Conservation (phyloP, 53 echinoderm and acorn worm species). For the Echinarachnius parma region DNA sequence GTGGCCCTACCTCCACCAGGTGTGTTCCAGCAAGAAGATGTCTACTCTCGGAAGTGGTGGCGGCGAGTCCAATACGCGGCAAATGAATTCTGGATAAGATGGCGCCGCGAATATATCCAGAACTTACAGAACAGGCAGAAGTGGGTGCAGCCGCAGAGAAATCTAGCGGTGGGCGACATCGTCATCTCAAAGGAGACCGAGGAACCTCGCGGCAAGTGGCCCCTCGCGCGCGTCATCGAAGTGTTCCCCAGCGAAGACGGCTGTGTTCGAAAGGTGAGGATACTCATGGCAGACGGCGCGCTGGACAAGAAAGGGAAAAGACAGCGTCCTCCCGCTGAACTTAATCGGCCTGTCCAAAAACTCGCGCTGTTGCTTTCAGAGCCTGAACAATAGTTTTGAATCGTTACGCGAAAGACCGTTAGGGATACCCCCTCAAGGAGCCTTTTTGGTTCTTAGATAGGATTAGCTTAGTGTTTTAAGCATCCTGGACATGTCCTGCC, state of each 20-base stretch:
- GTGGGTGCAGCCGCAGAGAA: slow-evolving; percentile 18
- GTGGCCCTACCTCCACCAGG: slow-evolving; percentile 45
- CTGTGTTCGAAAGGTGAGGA: slow-evolving; percentile 25
- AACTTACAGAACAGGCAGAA: slow-evolving; percentile 45
- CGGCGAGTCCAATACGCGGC: slow-evolving; percentile 44
- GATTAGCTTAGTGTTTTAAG: too few species aligned
- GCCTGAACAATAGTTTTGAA: not conserved
- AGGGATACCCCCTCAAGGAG: not conserved
- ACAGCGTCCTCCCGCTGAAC: slow-evolving; percentile 4
- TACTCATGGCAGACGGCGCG: slow-evolving; percentile 11
- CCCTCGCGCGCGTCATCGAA: slow-evolving; percentile 21
- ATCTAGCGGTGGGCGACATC: slow-evolving; percentile 39
- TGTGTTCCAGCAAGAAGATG: slow-evolving; percentile 33
- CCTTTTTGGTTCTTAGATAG: not conserved
- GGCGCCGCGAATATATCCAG: slow-evolving; percentile 49
- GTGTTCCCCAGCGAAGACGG: slow-evolving; percentile 28
- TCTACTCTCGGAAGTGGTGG: slow-evolving; percentile 50
- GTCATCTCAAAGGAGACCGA: slow-evolving; percentile 48
- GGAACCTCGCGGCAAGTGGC: slow-evolving; percentile 21
- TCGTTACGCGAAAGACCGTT: not conserved
- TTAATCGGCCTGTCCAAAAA: slow-evolving; percentile 43
- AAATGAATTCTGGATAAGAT: slow-evolving; percentile 62
- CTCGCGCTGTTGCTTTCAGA: not conserved
- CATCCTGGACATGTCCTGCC: too few species aligned
- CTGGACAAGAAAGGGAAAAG: slow-evolving; percentile 20